Percentiles rank a stretch among this genome's conserved stretches.
These are phyloP conservation scores for Platycheirus albimanus DNA, from an alignment of 2,888 invertebrate species.

Conservation along the genomic window DNA sequence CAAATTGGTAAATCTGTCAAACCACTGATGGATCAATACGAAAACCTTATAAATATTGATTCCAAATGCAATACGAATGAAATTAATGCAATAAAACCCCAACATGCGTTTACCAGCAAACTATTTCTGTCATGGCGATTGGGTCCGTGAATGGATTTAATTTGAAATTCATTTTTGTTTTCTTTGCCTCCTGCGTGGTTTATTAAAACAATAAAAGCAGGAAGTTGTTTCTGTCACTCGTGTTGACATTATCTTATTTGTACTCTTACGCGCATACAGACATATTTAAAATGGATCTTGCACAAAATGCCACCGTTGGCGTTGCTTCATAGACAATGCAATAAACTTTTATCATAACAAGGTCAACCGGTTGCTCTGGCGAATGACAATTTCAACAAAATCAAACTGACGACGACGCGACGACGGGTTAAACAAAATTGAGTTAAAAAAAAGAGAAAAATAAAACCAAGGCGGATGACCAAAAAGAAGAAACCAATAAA, in stretches of 20 bases:
- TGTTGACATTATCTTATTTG: not conserved
- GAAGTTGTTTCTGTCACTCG: not conserved
- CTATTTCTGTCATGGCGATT: not conserved
- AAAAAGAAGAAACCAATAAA: not conserved
- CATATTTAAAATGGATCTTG: not conserved
- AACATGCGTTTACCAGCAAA: too few relatives aligned
- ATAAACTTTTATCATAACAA: slow-evolving; percentile 70
- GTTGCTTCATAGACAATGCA: slow-evolving; percentile 56
- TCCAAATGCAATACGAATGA: too few relatives aligned
- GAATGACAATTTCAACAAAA: slow-evolving; percentile 43
- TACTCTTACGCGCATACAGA: not conserved
- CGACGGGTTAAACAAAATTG: not conserved
- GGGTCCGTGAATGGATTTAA: not conserved
- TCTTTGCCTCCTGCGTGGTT: not conserved
- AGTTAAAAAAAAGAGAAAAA: slow-evolving; percentile 5
- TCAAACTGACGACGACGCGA: not conserved
- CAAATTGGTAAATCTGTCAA: too few relatives aligned
- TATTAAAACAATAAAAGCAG: not conserved
- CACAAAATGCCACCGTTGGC: not conserved
- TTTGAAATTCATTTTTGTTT: not conserved
- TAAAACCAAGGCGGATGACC: not conserved
- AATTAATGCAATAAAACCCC: too few relatives aligned
- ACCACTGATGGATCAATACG: too few relatives aligned
- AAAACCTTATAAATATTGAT: too few relatives aligned
- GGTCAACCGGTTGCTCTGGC: slow-evolving; percentile 55